Evolutionary conservation across 2,888 invertebrate genomes (phyloP), one percentile per base, ranked within the genome.

Genomic region (Ophion obscuratus): DNA sequence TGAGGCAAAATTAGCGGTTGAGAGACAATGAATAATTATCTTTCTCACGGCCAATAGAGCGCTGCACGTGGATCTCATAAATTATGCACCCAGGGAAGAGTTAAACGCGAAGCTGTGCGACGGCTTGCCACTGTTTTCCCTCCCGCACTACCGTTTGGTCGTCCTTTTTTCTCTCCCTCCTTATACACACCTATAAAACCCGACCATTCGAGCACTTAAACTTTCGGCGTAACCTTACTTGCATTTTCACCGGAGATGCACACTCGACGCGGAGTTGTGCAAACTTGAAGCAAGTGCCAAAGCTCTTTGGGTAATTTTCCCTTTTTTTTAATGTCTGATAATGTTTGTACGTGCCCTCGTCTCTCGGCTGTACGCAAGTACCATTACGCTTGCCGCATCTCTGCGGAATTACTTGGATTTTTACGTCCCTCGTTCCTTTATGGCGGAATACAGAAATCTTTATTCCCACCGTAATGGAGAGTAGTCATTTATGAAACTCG

Each of bases 21-120:
- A 24, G 71, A 75, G 67, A 75, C 78, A 75, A 78, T 79, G 86
- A 86, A 86, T 84, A 86, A 86, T 86, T 83, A 86, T 86, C 83
- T 79, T 86, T 84, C 84, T 86, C 81, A 86, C 86, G 84, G 75
- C 75, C 83, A 77, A 86, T 86, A 79, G 83, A 59, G 47, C 81
- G 79, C 53, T 84, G 61, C 86, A 84, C 86, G 86, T 81, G 81
- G 83, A 79, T 79, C 83, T 81, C 86, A 86, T 86, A 84, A 86
- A 86, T 86, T 86, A 86, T 86, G 86, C 86, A 86, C 81, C 71
- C 78, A 31, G 66, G 78, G 61, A 66, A 75, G 75, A 83, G 77
- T 81, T 77, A 68, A 86, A 78, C 47, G 75, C 44, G 14, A 81
- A 81, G 70, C 78, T 53, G 64, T 71, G 73, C 85, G 87, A 85